phyloP scores from a whole-genome alignment of 2,113 vertebrate species.

The Furnarius figulus region DNA sequence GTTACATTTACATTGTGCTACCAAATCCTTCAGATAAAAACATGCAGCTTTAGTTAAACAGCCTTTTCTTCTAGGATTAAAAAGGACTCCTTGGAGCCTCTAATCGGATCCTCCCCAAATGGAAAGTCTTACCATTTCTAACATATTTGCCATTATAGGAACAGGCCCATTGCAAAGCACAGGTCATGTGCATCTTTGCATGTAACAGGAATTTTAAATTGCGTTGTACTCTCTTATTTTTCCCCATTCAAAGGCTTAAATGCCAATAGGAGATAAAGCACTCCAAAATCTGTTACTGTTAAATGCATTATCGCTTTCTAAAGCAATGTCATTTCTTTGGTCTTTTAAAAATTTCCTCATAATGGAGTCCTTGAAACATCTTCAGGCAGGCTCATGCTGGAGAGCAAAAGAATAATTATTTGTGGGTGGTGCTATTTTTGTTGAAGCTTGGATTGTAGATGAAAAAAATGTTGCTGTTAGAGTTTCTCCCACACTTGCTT shows the following conservation, averaged over 20 bases:
- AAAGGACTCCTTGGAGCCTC: neutral
- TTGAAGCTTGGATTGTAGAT: neutral
- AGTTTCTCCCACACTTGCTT: neutral
- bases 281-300: neutral
- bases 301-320: conserved; percentile 27
- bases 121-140: neutral
- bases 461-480: neutral
- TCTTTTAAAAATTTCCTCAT: conserved; percentile 38
- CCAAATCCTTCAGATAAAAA: conserved; percentile 33
- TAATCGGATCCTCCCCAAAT: conserved; percentile 23
- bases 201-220: conserved; percentile 51
- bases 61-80: neutral
- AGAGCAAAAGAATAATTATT: conserved; percentile 54
- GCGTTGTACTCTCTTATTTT: conserved; percentile 22
- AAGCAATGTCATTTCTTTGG: conserved; percentile 52
- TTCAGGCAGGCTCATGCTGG: conserved; percentile 18
- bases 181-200: conserved; percentile 57
- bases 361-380: conserved; percentile 54
- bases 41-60: conserved; percentile 25
- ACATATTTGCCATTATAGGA: neutral
- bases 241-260: conserved; percentile 37
- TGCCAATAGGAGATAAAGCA: conserved; percentile 33
- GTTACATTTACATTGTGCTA: neutral
- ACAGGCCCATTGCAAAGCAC: neutral
- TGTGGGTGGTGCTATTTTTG: conserved; percentile 39